phyloP scores from a whole-genome alignment of 2,888 invertebrate species.

The Idaea dimidiata region DNA sequence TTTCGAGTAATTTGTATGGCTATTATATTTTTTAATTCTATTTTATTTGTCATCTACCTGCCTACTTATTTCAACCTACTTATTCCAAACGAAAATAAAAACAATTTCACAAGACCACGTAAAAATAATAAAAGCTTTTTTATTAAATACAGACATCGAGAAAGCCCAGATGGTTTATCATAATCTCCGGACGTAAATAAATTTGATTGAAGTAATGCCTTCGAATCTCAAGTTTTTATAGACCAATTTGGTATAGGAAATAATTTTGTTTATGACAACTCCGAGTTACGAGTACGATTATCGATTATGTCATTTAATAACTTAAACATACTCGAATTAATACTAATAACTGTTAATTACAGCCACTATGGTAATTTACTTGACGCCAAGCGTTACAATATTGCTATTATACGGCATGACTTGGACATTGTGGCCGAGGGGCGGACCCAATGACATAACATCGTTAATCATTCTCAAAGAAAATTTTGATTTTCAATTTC shows the following conservation, averaged over 20 bases:
- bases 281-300: conserved; percentile 27
- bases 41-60: too few relatives aligned
- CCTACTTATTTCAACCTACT: too few relatives aligned
- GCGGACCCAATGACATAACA: conserved; percentile 61
- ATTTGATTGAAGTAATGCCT: conserved; percentile 3
- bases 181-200: conserved; percentile 12
- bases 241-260: conserved; percentile 26
- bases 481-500: conserved; percentile 76
- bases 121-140: not conserved
- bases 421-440: conserved; percentile 65
- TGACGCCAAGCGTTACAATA: conserved; percentile 64
- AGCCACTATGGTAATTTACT: conserved; percentile 39
- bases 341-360: conserved; percentile 9
- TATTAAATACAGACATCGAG: not conserved
- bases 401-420: conserved; percentile 75
- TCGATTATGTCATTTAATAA: conserved; percentile 29
- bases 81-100: not conserved
- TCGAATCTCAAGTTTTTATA: conserved; percentile 22
- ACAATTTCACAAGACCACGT: not conserved
- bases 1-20: too few relatives aligned
- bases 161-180: conserved; percentile 1
- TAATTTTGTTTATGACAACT: conserved; percentile 25
- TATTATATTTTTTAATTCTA: too few relatives aligned
- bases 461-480: conserved; percentile 74
- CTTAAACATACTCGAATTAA: conserved; percentile 34